Evolutionary conservation across 2,888 invertebrate species (phyloP).

Genomic region (Carcina quercana): DNA sequence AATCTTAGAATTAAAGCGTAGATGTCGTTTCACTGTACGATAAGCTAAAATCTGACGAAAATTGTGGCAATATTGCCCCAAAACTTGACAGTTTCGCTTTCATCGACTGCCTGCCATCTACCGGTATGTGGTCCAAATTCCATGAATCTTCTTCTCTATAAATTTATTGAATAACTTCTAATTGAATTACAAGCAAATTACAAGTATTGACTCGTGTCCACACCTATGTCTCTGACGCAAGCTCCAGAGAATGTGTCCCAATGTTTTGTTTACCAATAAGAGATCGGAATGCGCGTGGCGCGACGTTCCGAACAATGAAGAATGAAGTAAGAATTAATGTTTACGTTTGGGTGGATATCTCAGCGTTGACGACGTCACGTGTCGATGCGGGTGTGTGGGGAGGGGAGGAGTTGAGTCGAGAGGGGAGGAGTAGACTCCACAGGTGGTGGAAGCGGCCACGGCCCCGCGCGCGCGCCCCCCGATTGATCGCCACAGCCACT

Average conservation of each 20-base stretch:
- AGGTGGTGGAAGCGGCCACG: slow-evolving; percentile 50
- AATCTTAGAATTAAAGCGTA: too few relatives aligned
- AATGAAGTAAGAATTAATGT: slow-evolving; percentile 73
- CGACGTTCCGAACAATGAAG: slow-evolving; percentile 69
- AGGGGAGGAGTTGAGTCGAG: slow-evolving; percentile 45
- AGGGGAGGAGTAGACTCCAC: slow-evolving; percentile 29
- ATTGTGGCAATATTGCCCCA: too few relatives aligned
- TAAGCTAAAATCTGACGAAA: too few relatives aligned
- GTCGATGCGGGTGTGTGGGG: slow-evolving; percentile 44
- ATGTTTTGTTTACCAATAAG: slow-evolving; percentile 70
- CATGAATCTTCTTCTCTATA: too few relatives aligned
- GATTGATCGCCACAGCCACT: slow-evolving; percentile 69
- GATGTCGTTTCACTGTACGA: too few relatives aligned
- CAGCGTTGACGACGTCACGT: slow-evolving; percentile 68
- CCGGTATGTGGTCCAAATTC: slow-evolving; percentile 46
- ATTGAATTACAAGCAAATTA: slow-evolving; percentile 60
- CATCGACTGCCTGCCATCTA: too few relatives aligned
- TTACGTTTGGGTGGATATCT: slow-evolving; percentile 73
- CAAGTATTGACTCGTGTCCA: slow-evolving; percentile 32
- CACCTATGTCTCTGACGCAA: slow-evolving; percentile 4
- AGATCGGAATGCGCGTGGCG: slow-evolving; percentile 63
- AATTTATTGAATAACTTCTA: too few relatives aligned
- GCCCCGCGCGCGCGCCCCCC: slow-evolving; percentile 52
- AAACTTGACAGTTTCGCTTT: too few relatives aligned
- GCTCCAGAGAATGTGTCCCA: slow-evolving; percentile 13